These are phyloP conservation scores for Sialis lutaria DNA, from an alignment of 2,888 invertebrate species.

Conservation along the genomic window DNA sequence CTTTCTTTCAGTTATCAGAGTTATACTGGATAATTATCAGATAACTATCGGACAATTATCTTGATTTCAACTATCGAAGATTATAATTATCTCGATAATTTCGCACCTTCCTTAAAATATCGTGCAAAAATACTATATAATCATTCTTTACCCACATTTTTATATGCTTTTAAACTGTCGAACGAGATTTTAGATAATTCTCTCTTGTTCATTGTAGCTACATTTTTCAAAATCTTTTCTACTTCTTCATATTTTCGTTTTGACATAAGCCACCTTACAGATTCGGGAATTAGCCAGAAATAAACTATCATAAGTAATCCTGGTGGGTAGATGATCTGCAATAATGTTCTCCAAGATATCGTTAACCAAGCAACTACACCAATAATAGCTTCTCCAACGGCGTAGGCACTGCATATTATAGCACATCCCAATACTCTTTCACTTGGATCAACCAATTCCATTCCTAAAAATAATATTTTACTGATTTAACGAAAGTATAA, in stretches of 20 bases:
- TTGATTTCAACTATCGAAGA: too few species aligned
- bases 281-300: conserved; percentile 52
- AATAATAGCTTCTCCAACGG: conserved; percentile 48
- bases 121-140: too few species aligned
- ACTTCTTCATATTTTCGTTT: conserved; percentile 38
- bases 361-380: conserved; percentile 48
- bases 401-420: conserved; percentile 50
- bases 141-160: not conserved
- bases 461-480: conserved; percentile 28
- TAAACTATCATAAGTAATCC: conserved; percentile 49
- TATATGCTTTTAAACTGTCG: conserved; percentile 18
- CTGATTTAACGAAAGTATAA: too few species aligned
- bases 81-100: too few species aligned
- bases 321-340: conserved; percentile 46
- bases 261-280: conserved; percentile 57
- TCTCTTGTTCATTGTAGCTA: conserved; percentile 45
- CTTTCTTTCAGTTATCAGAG: too few species aligned
- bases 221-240: conserved; percentile 36
- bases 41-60: too few species aligned
- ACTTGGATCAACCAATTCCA: conserved; percentile 61
- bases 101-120: too few species aligned
- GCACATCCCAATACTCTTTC: conserved; percentile 55
- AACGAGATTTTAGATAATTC: conserved; percentile 33
- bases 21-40: too few species aligned
- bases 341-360: conserved; percentile 48